Percentiles rank a stretch among this genome's conserved stretches.
These are phyloP conservation scores for Nephrotoma flavescens DNA, from an alignment of 2,888 invertebrate species.

Conservation along the genomic window DNA sequence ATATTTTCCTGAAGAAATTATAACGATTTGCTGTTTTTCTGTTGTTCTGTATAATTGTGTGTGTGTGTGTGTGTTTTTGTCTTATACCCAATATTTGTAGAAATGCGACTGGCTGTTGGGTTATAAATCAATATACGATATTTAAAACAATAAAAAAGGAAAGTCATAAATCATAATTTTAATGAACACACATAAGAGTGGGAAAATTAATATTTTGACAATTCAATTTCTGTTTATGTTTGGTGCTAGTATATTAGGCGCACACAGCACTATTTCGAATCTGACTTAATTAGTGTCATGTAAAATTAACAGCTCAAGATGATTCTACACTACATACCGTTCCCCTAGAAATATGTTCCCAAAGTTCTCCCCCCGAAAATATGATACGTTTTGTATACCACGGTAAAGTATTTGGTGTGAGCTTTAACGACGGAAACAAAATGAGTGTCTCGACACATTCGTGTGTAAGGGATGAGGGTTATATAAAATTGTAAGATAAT, in stretches of 20 bases:
- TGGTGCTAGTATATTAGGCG: background rate
- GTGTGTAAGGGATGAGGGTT: background rate
- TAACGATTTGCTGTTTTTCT: background rate
- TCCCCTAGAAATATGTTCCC: background rate
- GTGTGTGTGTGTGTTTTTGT: background rate
- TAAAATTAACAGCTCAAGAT: background rate
- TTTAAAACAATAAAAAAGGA: background rate
- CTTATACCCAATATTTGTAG: background rate
- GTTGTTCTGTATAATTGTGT: background rate
- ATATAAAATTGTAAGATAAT: background rate
- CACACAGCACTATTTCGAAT: background rate
- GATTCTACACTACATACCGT: background rate
- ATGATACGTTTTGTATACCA: background rate
- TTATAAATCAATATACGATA: background rate
- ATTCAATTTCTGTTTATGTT: background rate
- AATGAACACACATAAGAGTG: background rate
- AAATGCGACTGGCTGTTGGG: background rate
- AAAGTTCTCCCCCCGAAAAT: background rate
- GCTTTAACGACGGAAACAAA: background rate
- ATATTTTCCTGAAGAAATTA: background rate
- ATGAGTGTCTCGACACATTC: background rate
- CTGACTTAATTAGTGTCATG: background rate
- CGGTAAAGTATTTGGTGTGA: background rate
- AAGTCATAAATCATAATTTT: background rate
- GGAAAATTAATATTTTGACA: background rate